Conservation (phyloP, 2,888 invertebrate species). For the Limulus polyphemus region DNA sequence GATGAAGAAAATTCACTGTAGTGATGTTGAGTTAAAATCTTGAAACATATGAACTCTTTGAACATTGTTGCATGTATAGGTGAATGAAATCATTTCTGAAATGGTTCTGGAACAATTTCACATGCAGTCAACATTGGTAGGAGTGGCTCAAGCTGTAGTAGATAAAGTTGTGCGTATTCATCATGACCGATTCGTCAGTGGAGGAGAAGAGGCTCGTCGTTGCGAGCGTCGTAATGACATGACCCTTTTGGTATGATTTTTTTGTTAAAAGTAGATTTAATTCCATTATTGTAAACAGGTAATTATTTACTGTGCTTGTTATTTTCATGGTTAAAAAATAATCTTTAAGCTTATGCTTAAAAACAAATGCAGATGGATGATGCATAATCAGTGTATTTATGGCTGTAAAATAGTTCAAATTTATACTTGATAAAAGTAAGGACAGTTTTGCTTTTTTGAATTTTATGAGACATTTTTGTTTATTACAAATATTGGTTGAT, state of each 20-base stretch:
- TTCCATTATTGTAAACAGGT: conserved; percentile 27
- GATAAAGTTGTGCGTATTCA: conserved; percentile 72
- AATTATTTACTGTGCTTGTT: background rate
- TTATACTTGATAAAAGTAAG: too few relatives aligned
- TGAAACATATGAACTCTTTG: too few relatives aligned
- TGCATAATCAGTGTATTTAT: too few relatives aligned
- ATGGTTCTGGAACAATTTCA: conserved; percentile 66
- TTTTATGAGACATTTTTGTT: too few relatives aligned
- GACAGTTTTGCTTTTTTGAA: too few relatives aligned
- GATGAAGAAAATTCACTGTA: too few relatives aligned
- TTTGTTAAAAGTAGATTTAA: conserved; percentile 26
- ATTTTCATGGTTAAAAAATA: background rate
- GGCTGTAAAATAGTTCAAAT: too few relatives aligned
- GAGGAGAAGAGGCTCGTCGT: conserved; percentile 27
- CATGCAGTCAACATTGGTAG: conserved; percentile 60
- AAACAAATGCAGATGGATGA: background rate
- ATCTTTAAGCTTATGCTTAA: background rate
- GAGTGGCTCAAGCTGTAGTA: conserved; percentile 72
- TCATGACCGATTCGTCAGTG: conserved; percentile 56
- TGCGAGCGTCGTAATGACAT: conserved; percentile 60
- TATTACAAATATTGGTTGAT: too few relatives aligned
- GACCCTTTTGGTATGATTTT: conserved; percentile 53
- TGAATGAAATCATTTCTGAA: conserved; percentile 61
- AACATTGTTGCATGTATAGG: conserved; percentile 6
- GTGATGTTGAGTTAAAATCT: too few relatives aligned